Conservation (phyloP, 37 sponge, comb jelly and placozoan genomes). For the Cliona cf. orientalis region DNA sequence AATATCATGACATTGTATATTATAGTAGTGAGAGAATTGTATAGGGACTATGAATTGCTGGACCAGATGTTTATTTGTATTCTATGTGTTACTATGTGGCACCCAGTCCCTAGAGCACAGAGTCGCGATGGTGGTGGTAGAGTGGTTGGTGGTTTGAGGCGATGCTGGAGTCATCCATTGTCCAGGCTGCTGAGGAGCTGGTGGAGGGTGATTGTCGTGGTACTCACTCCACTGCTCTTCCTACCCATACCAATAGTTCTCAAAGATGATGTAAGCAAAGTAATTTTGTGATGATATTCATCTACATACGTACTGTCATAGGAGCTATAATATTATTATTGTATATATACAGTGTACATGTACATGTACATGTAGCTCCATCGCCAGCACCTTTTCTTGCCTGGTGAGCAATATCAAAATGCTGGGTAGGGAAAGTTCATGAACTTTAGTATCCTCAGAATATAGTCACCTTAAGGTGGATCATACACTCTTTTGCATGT, state of each 20-base stretch:
- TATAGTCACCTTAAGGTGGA: neutral
- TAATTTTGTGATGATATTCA: neutral
- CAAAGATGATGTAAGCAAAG: neutral
- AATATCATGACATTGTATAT: too few species aligned
- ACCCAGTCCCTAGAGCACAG: too few species aligned
- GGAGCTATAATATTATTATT: neutral
- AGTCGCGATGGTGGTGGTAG: too few species aligned
- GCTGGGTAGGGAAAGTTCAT: neutral
- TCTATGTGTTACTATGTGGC: too few species aligned
- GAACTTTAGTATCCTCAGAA: neutral
- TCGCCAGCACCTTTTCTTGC: neutral
- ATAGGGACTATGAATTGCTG: too few species aligned
- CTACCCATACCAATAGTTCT: slow-evolving; percentile 35
- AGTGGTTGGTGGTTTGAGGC: too few species aligned
- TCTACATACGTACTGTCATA: neutral
- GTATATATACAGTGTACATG: neutral
- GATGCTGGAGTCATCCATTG: slow-evolving; percentile 25
- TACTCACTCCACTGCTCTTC: slow-evolving; percentile 60
- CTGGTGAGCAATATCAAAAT: neutral
- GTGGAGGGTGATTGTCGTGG: slow-evolving; percentile 64
- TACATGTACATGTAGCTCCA: neutral
- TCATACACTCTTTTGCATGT: neutral
- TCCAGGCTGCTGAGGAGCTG: slow-evolving; percentile 38
- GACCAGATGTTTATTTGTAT: too few species aligned
- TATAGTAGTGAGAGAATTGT: too few species aligned